Conservation (phyloP, 2,888 invertebrate species). For the Drosophila recens region DNA sequence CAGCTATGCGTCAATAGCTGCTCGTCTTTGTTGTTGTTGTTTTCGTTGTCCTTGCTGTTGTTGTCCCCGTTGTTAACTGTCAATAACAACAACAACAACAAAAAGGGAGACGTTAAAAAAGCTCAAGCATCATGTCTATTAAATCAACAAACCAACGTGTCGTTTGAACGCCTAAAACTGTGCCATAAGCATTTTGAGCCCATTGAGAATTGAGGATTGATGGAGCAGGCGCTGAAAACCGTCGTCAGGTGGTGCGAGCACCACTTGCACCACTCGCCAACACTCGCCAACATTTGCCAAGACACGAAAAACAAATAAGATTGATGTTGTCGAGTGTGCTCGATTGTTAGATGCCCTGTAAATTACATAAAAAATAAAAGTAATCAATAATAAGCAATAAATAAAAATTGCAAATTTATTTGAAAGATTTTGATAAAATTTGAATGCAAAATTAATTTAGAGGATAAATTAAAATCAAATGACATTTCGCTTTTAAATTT, state of each 20-base stretch:
- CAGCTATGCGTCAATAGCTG: constrained; percentile 45
- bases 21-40: constrained; percentile 10
- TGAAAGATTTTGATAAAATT: too few species aligned
- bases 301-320: neutral
- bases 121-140: constrained; percentile 50
- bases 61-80: constrained; percentile 46
- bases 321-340: neutral
- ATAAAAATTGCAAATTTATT: too few species aligned
- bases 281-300: constrained; percentile 16
- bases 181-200: constrained; percentile 58
- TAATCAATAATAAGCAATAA: too few species aligned
- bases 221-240: constrained; percentile 16
- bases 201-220: constrained; percentile 42
- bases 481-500: too few species aligned
- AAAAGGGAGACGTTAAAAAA: constrained; percentile 7
- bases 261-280: constrained; percentile 24
- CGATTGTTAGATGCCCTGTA: neutral
- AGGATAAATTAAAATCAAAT: too few species aligned
- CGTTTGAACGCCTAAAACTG: constrained; percentile 38
- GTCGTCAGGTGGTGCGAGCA: constrained; percentile 29
- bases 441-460: too few species aligned
- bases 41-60: constrained; percentile 37
- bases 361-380: too few species aligned
- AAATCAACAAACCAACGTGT: constrained; percentile 50
- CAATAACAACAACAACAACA: constrained; percentile 43